Evolutionary conservation across 2,888 invertebrate genomes (phyloP), one percentile per base, ranked within the genome.

Genomic region (Tuberolachnus salignus): DNA sequence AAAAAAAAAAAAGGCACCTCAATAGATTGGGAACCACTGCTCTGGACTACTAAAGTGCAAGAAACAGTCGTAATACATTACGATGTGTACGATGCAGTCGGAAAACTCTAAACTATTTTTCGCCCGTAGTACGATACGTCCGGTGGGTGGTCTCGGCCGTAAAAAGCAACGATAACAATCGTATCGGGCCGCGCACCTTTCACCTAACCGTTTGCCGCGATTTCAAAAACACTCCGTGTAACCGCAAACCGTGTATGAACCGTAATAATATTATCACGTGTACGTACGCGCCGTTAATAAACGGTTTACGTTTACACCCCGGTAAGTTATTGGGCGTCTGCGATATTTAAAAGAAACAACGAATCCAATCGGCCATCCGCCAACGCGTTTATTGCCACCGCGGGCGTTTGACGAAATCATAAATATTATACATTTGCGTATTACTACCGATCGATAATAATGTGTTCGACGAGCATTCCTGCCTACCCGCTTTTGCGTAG

Each of bases 91-190:
- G 2, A 44, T 34, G 34, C 34, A 34, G 34, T 34, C 8, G 51
- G 19, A 19, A 53, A 34, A 34, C 51, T 53, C 14, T 42, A 53
- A 61, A 16, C 13, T 19, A 19, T 34, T 34, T 34, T 34, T 34
- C 34, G 6, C 34, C 6, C 34, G 34, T 34, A 34, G 13, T 21
- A 19, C 44, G 6, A 26, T 67, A 19, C 3, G n/a, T 23, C 10
- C 34, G 19, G 53, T 69, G 67, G 51, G 67, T 53, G 67, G 51
- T 69, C 67, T 34, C 16, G 34, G 51, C 34, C 19, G 9, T 53
- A 34, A 69, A 69, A 69, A 69, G 11, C 67, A 16, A 53, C 34
- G 46, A 53, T 34, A 69, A 51, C 13, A 51, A 11, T 53, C 67
- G 51, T 69, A 69, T 51, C 51, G 8, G n/a, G 34, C 34, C 3